phyloP scores from a whole-genome alignment of 2,797 vertebrate genomes.

The Podarcis siculus region DNA sequence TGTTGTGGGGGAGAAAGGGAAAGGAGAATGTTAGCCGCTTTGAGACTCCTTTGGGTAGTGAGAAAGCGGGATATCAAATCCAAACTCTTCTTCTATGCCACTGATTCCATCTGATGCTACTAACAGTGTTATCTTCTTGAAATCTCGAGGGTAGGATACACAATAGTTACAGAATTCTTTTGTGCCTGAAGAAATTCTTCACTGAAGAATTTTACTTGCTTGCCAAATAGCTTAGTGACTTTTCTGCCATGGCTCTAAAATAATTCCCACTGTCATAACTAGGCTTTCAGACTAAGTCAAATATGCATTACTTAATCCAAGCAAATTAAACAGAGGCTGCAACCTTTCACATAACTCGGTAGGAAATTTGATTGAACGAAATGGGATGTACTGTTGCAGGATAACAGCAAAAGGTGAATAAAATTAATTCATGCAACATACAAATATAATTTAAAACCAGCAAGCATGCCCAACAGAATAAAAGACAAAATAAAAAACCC shows the following conservation, averaged over 20 bases:
- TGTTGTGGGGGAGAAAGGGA: too few relatives aligned
- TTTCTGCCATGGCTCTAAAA: conserved; percentile 29
- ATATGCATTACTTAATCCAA: neutral
- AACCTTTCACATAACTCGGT: neutral
- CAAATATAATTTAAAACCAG: neutral
- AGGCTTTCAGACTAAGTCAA: conserved; percentile 37
- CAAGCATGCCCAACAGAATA: too few relatives aligned
- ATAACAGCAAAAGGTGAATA: neutral
- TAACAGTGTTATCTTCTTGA: conserved; percentile 20
- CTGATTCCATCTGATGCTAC: neutral
- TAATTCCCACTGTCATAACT: conserved; percentile 27
- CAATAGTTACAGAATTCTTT: conserved; percentile 8
- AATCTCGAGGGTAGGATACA: conserved; percentile 25
- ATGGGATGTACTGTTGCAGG: too few relatives aligned
- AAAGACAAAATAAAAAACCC: too few relatives aligned
- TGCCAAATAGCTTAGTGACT: conserved; percentile 8
- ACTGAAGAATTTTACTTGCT: conserved; percentile 27
- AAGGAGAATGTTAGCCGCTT: too few relatives aligned
- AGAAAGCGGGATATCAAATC: too few relatives aligned
- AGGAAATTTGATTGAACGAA: neutral
- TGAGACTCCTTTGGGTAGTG: too few relatives aligned
- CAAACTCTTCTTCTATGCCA: too few relatives aligned
- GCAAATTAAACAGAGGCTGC: neutral
- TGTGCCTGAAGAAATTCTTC: conserved; percentile 35
- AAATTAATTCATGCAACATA: neutral